Evolutionary conservation across 2,797 vertebrate genomes (phyloP), one percentile per base, ranked within the genome.

Genomic region (Takifugu rubripes): DNA sequence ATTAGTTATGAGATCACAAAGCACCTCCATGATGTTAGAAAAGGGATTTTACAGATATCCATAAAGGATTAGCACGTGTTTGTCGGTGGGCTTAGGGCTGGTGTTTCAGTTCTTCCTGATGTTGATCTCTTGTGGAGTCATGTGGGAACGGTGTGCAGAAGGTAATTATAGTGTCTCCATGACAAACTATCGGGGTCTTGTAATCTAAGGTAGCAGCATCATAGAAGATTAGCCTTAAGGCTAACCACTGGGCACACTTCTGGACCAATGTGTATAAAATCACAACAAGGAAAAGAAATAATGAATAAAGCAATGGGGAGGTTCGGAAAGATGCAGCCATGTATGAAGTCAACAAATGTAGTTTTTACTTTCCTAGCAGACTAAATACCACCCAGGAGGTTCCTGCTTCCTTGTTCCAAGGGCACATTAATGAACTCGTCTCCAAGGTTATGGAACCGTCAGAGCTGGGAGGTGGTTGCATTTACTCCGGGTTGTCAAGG

Each of bases 121-220:
- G 27, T 60, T 82, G 78, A 86, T 85, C 84, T 74, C 67, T 61
- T 55, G 33, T 66, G 78, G 61, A 81, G 83, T 84, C 70, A 24
- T 72, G 76, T 78, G 59, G 79, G 76, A 78, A 64, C 61, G 50
- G 43, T 59, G 48, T 65, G 74, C 45, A 72, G 70, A 59, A 64
- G 84, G 76, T 86, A 79, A 87, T 89, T 81, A 84, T 49, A 26
- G 71, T 54, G 77, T 83, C 83, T 86, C 66, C 47, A 25, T 84
- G 78, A 87, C 79, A 84, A 63, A 79, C 78, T 74, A 72, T 82
- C 59, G 56, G 77, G 51, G 45, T 65, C 56, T 63, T 55, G 47
- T 84, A 63, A 74, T 81, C 65, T 56, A 21, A 49, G 58, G 54
- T 61, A 71, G 66, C 53, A 1, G 29, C 55, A 42, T 70, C 58